Base-by-base conservation (phyloP, 2,797 vertebrate genomes). In the Otolemur crassicaudatus region DNA sequence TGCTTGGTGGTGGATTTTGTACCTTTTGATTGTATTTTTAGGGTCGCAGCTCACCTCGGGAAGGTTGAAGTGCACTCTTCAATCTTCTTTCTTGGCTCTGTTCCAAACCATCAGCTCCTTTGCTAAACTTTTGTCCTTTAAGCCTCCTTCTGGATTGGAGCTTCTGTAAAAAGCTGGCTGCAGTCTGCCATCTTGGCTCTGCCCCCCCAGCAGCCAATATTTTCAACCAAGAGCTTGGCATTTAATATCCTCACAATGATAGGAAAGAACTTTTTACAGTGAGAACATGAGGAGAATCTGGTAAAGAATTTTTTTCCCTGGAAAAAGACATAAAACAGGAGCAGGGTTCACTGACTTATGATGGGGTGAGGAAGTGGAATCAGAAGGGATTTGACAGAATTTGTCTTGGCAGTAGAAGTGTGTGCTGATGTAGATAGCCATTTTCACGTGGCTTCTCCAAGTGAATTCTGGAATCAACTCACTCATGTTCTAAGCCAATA, bases 161-260 rank as follows among this genome's bases (percentile, higher is more conserved):
- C 40, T 40, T 40, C 40, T 40, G 40, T 40, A 43, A 43, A 43
- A 43, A 43, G 40, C 40, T 43, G 40, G 40, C 40, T 43, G 40
- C 40, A 43, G 40, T 43, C 40, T 43, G 40, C 40, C 40, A 43
- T 43, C 40, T 43, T 43, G 40, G 40, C 40, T 43, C 40, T 7
- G 40, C 6, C 40, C 7, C 7, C 6, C 40, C 40, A 76, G 81
- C 34, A 37, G 43, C 46, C 79, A n/a, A 2, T 49, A 85, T 85
- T 92, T 94, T 95, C 7, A 88, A 95, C 91, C 7, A 16, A 31
- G 79, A 95, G 75, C 72, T 65, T 94, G 81, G 84, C 75, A 60
- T 96, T 98, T 97, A 87, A 96, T 95, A 97, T 77, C 29, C 0
- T 1, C 5, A 6, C 49, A 82, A 92, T 85, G 31, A 95, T 29